Evolutionary conservation across 2,888 invertebrate genomes (phyloP), one percentile per base, ranked within the genome.

Genomic region (Drosophila macrospina): DNA sequence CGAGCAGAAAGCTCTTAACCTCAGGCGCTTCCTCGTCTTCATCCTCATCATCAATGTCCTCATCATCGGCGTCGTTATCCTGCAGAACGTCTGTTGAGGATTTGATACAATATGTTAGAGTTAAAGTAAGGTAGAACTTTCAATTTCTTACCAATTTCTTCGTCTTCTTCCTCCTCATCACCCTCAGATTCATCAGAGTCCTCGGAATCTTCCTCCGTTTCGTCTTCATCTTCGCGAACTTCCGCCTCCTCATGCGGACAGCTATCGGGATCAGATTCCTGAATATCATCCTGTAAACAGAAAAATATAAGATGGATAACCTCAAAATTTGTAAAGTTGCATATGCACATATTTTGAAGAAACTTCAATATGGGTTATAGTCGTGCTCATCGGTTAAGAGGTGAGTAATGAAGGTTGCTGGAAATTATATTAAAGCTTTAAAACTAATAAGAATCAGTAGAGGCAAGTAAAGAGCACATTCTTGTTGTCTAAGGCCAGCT

Each of bases 171-270:
- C 34, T 92, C 92, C 42, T 92, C 91, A 13, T 91, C 92, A 45
- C 91, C 92, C 52, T 91, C 91, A 57, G 92, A 92, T 60, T 92
- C 92, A 61, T 92, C 92, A 5, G 92, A 92, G 20, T 92, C 92
- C 55, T 92, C 92, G n/a, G 92, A 91, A 52, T 91, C 91, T 52
- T 92, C 91, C 62, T 91, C 92, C 1, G 91, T 91, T 55, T 91
- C 91, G 47, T 91, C 91, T 56, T 91, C 91, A 69, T 91, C 91
- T 41, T 91, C 91, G 30, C 90, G 86, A 20, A 85, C 90, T 48
- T 91, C 91, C 8, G 81, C 91, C 56, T 90, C 92, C 56, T 90
- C 92, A 57, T 91, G 91, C 44, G 91, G 91, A 81, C 91, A 92
- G 60, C 92, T 92, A 74, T 92, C 92, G 39, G 91, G 91, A 83